Conservation (phyloP, 2,797 vertebrate species). For the Crax fasciolata region DNA sequence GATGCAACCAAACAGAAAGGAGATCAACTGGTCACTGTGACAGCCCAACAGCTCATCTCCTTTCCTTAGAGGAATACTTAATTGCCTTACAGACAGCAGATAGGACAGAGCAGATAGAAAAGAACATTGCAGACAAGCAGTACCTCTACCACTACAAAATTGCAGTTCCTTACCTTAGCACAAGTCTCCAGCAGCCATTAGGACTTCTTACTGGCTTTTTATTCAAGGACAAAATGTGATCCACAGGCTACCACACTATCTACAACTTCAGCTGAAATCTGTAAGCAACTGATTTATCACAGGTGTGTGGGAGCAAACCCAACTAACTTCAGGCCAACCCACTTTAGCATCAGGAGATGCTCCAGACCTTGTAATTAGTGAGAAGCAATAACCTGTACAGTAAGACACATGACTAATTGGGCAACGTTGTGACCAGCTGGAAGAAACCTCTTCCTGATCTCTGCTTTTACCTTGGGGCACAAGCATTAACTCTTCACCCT, state of each 20-base stretch:
- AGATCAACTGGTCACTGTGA: background rate
- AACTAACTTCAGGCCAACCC: background rate
- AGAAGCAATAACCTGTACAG: background rate
- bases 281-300: background rate
- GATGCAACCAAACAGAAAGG: background rate
- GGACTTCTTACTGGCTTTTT: background rate
- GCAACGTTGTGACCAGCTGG: background rate
- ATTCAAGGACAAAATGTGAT: rapidly evolving
- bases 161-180: background rate
- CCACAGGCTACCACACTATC: too few relatives aligned
- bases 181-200: rapidly evolving
- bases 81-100: background rate
- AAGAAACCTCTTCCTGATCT: background rate
- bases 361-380: background rate
- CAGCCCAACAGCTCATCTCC: background rate
- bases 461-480: background rate
- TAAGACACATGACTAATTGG: background rate
- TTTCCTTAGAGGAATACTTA: background rate
- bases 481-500: background rate
- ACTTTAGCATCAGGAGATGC: background rate
- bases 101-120: rapidly evolving
- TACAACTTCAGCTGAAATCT: background rate
- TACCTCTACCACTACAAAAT: background rate
- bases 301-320: background rate
- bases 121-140: background rate